Conservation (phyloP, 2,888 invertebrate species). For the Stratiomys singularior region DNA sequence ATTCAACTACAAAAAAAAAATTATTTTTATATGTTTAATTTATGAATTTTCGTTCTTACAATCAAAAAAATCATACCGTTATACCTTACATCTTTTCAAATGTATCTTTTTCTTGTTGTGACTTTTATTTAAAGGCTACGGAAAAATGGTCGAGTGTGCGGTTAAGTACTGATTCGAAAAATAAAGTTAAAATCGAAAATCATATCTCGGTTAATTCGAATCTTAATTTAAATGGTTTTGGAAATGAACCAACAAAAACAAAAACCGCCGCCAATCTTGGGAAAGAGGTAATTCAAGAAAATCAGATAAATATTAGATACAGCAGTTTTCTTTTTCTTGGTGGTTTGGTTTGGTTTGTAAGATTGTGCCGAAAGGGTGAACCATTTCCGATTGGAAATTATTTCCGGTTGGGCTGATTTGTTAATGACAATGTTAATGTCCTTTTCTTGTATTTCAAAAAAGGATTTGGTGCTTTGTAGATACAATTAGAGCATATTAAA, state of each 20-base stretch:
- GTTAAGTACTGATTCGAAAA: constrained; percentile 57
- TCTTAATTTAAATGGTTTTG: constrained; percentile 58
- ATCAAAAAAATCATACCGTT: not conserved
- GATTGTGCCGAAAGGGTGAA: too few species aligned
- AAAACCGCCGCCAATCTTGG: constrained; percentile 55
- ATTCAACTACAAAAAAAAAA: not conserved
- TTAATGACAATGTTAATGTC: too few species aligned
- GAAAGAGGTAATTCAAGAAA: constrained; percentile 55
- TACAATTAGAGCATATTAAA: too few species aligned
- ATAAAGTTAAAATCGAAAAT: constrained; percentile 58
- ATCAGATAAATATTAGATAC: not conserved
- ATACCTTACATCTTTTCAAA: not conserved
- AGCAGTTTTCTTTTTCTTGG: too few species aligned
- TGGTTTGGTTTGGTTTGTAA: too few species aligned
- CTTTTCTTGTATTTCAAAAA: too few species aligned
- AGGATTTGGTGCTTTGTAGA: too few species aligned
- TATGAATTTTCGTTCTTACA: not conserved
- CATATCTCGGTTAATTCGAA: constrained; percentile 58
- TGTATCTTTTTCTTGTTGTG: constrained; percentile 11
- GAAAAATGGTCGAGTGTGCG: constrained; percentile 60
- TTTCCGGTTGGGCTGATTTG: too few species aligned
- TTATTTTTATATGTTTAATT: not conserved
- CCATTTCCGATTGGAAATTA: too few species aligned
- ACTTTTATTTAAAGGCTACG: constrained; percentile 53
- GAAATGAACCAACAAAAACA: constrained; percentile 54